Evolutionary conservation across 2,888 invertebrate genomes (phyloP).

Genomic region (Escarpia spicata): DNA sequence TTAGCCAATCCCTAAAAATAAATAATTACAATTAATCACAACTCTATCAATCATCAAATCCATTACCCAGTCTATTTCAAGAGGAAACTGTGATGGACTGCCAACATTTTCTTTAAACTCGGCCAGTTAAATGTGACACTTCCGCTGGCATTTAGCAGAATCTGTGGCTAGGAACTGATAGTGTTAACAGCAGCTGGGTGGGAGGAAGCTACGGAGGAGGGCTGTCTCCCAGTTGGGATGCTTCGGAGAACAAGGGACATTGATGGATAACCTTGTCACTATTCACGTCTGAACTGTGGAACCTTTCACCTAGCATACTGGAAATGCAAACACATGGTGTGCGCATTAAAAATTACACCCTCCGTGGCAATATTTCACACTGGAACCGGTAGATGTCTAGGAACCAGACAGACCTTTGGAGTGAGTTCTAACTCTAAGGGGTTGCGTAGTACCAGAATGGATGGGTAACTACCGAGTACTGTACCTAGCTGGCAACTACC

Average conservation of each 20-base stretch:
- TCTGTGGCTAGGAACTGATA: background rate
- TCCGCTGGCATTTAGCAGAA: background rate
- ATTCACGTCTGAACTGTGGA: background rate
- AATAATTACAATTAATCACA: no score
- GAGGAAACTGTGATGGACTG: no score
- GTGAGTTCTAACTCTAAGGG: background rate
- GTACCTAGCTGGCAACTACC: no score
- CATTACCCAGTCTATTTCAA: no score
- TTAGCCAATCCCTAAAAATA: no score
- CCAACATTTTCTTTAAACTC: background rate
- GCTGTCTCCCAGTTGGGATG: background rate
- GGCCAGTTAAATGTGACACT: background rate
- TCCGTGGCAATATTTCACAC: background rate
- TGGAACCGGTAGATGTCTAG: background rate
- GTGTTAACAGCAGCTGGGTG: background rate
- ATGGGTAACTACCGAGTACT: background rate
- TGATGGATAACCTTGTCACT: background rate
- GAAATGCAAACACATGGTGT: background rate
- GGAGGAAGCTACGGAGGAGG: background rate
- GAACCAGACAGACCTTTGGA: background rate
- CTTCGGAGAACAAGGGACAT: background rate
- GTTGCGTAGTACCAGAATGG: background rate
- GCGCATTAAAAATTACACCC: slow-evolving; percentile 5
- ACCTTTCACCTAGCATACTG: background rate
- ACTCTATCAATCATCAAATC: no score